A percentile compares a stretch with the other conserved stretches of the same genome.
phyloP scores from a whole-genome alignment of 2,888 invertebrate genomes.

The Pseudococcus viburni region DNA sequence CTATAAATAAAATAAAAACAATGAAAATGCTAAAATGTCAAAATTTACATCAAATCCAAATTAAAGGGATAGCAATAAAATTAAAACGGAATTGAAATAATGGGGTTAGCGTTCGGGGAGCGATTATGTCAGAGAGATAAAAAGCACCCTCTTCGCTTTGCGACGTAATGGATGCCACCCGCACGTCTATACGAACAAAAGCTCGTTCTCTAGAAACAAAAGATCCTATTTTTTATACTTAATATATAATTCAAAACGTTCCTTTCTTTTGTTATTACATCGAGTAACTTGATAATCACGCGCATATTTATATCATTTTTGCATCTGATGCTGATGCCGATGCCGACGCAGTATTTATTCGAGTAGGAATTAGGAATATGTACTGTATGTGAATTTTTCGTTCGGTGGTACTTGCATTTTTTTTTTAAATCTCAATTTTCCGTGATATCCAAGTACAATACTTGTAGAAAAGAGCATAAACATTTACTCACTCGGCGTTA shows the following conservation, averaged over 20 bases:
- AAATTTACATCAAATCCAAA: slow-evolving; percentile 66
- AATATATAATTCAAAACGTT: slow-evolving; percentile 62
- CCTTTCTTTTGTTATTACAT: slow-evolving; percentile 62
- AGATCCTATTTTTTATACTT: slow-evolving; percentile 62
- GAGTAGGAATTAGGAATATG: too few species aligned
- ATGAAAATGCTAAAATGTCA: slow-evolving; percentile 66
- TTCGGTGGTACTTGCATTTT: too few species aligned
- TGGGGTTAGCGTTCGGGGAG: slow-evolving; percentile 66
- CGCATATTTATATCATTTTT: slow-evolving; percentile 52
- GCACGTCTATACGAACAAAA: slow-evolving; percentile 58
- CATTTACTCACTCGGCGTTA: too few species aligned
- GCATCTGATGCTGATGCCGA: background rate
- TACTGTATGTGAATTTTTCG: too few species aligned
- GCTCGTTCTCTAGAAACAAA: slow-evolving; percentile 63
- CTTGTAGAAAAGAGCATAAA: too few species aligned
- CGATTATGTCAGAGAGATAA: slow-evolving; percentile 65
- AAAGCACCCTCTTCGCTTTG: slow-evolving; percentile 62
- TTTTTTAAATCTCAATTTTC: too few species aligned
- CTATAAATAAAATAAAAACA: slow-evolving; percentile 65
- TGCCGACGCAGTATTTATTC: background rate
- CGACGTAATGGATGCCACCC: slow-evolving; percentile 63
- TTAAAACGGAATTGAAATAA: slow-evolving; percentile 65
- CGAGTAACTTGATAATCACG: slow-evolving; percentile 63
- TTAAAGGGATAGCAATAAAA: slow-evolving; percentile 66
- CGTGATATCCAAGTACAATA: too few species aligned